Base-by-base conservation (phyloP, 1,140 invertebrate species). In the Trichomalopsis sarcophagae region DNA sequence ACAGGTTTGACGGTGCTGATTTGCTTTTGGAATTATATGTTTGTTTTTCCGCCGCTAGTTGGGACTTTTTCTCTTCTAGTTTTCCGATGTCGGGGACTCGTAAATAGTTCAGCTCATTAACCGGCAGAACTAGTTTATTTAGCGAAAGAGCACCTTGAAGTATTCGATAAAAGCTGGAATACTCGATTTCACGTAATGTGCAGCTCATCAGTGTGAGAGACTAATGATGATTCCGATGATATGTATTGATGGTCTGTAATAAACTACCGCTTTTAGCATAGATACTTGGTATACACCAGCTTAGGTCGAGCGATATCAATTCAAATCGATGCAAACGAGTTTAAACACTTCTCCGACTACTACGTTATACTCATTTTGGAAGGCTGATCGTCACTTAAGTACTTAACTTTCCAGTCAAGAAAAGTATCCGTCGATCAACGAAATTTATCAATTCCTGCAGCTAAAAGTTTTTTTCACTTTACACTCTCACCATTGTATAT, bases 1-100 rank as follows among this genome's bases (percentile, higher is more conserved):
- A 80, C 78, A 80, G 55, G 55, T 80, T 80, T 80, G 33, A 80
- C 69, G 75, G n/a, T 62, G 55, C 55, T 62, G 17, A 62, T 62
- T 62, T 21, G 55, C 55, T 62, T 62, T 3, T 62, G 17, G 21
- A 7, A 21, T 36, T 36, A 36, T 62, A 62, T 62, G 55, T 62
- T 62, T 21, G 17, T 62, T 62, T 62, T 62, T 17, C 17, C 2
- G 2, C 6, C 6, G 1, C 55, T 21, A 21, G 17, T 62, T 62
- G 4, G 4, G 0, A 0, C 0, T 62, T 6, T 21, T 62, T 62
- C 17, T n/a, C 55, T 62, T 62, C 17, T 21, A 21, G 4, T 17
- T 62, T 17, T 7, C 21, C n/a, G 21, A 4, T 21, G 55, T 21
- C 4, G 17, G 17, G 17, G 21, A 62, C 21, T 21, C 6, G 55